These are phyloP conservation scores for Thunnus maccoyii DNA, from an alignment of 2,113 vertebrate genomes.

Conservation along the genomic window DNA sequence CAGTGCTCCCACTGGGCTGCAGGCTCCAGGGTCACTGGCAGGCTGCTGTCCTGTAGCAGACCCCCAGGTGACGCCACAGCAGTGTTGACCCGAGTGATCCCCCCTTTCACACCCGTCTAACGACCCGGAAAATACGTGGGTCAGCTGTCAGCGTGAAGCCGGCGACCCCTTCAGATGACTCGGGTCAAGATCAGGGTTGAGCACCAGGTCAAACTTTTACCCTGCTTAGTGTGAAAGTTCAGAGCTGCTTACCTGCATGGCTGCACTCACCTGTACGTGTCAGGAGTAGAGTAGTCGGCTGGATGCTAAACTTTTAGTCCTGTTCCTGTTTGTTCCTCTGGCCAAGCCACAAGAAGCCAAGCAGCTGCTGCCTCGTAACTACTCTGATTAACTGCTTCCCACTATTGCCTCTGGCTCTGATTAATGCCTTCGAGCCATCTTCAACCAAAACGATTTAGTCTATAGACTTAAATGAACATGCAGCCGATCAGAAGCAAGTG, in stretches of 20 bases:
- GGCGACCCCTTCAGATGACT: conserved; percentile 39
- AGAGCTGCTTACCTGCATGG: conserved; percentile 23
- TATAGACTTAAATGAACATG: conserved; percentile 14
- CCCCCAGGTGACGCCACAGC: conserved; percentile 35
- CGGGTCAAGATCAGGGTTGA: conserved; percentile 66
- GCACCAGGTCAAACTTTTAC: conserved; percentile 38
- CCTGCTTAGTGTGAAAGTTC: conserved; percentile 14
- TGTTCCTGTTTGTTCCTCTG: not conserved
- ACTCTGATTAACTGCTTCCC: conserved; percentile 36
- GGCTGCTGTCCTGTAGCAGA: conserved; percentile 46
- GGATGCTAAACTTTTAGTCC: not conserved
- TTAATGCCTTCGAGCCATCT: conserved; percentile 37
- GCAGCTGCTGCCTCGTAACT: conserved; percentile 12
- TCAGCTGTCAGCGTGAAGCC: conserved; percentile 49
- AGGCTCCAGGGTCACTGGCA: conserved; percentile 37
- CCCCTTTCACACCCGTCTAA: conserved; percentile 26
- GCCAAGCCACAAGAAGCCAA: not conserved
- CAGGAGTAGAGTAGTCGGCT: not conserved
- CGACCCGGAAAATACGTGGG: conserved; percentile 63
- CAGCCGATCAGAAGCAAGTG: not conserved
- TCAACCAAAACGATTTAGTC: conserved; percentile 16
- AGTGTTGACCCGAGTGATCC: conserved; percentile 36
- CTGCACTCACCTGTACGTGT: conserved; percentile 20
- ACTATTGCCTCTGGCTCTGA: conserved; percentile 12
- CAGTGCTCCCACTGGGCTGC: conserved; percentile 25